Conservation (phyloP, 2,113 vertebrate species). For the Nesoenas mayeri region DNA sequence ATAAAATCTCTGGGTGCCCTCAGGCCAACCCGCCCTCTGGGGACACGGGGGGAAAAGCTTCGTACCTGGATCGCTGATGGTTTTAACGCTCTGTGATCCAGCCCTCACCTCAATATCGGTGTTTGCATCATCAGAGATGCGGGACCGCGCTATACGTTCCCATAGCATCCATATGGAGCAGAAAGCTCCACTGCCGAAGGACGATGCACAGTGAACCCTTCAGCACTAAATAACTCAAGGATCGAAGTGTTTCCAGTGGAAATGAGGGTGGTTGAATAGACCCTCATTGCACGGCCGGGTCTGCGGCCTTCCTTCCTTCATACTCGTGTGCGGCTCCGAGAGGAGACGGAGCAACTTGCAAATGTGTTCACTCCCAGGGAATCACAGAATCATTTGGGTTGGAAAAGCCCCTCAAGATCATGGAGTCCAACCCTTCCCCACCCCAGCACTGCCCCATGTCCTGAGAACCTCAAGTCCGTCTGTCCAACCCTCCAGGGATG, state of each 20-base stretch:
- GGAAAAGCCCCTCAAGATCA: too few species aligned
- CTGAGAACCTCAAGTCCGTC: too few species aligned
- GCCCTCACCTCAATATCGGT: fast-evolving
- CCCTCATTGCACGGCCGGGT: too few species aligned
- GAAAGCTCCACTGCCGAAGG: neutral
- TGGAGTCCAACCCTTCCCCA: too few species aligned
- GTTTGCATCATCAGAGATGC: neutral
- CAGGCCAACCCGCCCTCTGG: neutral
- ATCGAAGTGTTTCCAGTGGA: neutral
- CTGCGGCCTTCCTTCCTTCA: too few species aligned
- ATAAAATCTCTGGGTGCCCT: fast-evolving
- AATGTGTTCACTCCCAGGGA: neutral
- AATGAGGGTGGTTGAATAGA: neutral
- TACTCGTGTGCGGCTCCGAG: fast-evolving
- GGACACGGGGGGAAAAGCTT: neutral
- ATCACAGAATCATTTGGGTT: too few species aligned
- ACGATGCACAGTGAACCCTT: fast-evolving
- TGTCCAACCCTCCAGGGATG: too few species aligned
- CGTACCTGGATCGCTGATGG: neutral
- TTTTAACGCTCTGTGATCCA: fast-evolving
- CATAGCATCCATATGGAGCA: fast-evolving
- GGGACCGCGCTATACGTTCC: neutral
- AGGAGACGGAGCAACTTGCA: neutral
- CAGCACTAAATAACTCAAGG: neutral
- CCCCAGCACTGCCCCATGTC: too few species aligned